These are phyloP conservation scores for Astreopora myriophthalma DNA, from an alignment of 64 coral and sea anemone genomes.

Conservation along the genomic window DNA sequence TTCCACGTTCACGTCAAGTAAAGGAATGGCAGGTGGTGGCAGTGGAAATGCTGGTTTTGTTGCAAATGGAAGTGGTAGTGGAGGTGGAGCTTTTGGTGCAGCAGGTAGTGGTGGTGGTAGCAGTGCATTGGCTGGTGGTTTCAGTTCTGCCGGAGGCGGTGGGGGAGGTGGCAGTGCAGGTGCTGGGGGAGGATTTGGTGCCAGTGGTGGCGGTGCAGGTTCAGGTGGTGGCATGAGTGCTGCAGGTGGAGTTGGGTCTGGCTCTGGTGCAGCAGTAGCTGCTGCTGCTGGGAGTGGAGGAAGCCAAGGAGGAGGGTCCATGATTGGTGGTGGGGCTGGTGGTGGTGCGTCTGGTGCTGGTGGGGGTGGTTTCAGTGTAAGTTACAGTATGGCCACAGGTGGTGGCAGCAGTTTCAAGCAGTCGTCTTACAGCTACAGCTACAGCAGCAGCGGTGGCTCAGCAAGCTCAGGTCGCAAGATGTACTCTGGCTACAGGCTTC, in stretches of 20 bases:
- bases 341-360: background rate
- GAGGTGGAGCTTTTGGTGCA: background rate
- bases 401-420: constrained; percentile 38
- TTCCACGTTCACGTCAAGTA: constrained; percentile 54
- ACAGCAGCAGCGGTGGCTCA: constrained; percentile 61
- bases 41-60: constrained; percentile 13
- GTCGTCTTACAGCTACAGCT: constrained; percentile 81
- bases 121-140: too few relatives aligned
- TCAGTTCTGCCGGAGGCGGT: background rate
- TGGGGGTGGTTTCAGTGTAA: background rate
- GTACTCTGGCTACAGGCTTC: constrained; percentile 88
- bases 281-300: background rate
- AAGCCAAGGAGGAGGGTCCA: background rate
- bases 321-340: background rate
- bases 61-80: constrained; percentile 34
- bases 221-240: background rate
- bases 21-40: constrained; percentile 67
- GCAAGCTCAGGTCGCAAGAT: constrained; percentile 53
- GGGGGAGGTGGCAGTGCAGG: background rate
- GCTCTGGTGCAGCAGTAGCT: background rate
- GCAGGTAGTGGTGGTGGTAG: constrained; percentile 13
- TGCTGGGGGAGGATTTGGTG: background rate
- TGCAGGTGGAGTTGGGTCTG: background rate
- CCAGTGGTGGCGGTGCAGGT: too few relatives aligned
- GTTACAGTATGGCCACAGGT: constrained; percentile 23